phyloP scores from a whole-genome alignment of 2,888 invertebrate genomes.

The Tenthredo mesomela region DNA sequence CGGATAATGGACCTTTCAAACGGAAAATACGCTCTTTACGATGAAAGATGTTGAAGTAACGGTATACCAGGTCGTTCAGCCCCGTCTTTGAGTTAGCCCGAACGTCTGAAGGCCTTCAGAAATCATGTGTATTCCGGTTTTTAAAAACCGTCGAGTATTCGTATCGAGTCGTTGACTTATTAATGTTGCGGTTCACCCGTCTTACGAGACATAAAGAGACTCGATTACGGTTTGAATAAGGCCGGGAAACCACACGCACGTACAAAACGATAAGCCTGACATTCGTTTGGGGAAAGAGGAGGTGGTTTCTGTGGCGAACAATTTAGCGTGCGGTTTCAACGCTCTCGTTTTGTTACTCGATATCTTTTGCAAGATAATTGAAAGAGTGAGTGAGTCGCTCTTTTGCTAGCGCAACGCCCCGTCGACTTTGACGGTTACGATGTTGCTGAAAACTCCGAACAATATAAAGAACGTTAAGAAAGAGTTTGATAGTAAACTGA shows the following conservation, averaged over 20 bases:
- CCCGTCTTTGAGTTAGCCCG: not conserved
- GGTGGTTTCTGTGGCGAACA: not conserved
- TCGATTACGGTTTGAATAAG: slow-evolving; percentile 30
- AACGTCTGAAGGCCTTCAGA: not conserved
- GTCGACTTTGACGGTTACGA: not conserved
- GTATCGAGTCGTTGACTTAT: slow-evolving; percentile 23
- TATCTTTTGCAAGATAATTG: not conserved
- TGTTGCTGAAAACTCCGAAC: not conserved
- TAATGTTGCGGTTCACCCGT: slow-evolving; percentile 37
- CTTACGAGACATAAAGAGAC: slow-evolving; percentile 27
- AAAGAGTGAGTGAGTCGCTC: not conserved
- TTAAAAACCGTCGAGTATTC: not conserved
- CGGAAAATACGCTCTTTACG: slow-evolving; percentile 35
- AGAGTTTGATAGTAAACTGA: not conserved
- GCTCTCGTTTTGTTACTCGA: slow-evolving; percentile 8
- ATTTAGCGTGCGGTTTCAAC: slow-evolving; percentile 23
- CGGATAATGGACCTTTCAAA: slow-evolving; percentile 37
- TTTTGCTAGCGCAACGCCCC: not conserved
- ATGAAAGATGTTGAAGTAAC: slow-evolving; percentile 35
- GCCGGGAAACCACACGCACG: slow-evolving; percentile 30
- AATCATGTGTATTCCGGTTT: too few relatives aligned
- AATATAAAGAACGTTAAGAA: not conserved
- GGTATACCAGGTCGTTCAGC: not conserved
- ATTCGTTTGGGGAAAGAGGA: slow-evolving; percentile 25
- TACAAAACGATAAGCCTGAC: not conserved